Evolutionary conservation across 2,113 vertebrate genomes (phyloP), one percentile per base, ranked within the genome.

Genomic region (Anhinga rufa): DNA sequence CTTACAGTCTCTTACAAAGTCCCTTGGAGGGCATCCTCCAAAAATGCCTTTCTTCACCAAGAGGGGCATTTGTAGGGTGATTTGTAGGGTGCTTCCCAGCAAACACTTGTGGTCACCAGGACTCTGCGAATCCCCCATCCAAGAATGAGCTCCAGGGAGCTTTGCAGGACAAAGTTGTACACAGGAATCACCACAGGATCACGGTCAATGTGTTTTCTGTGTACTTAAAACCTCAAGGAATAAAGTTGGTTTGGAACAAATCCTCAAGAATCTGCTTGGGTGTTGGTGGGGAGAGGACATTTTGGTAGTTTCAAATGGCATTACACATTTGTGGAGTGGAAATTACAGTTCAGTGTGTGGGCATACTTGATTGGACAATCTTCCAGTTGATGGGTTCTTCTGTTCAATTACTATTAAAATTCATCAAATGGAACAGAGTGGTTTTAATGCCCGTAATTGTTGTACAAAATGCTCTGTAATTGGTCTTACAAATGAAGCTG

Each of bases 351-450:
- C 97, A 98, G 82, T 12, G 61, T 76, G 74, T 98, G 97, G 97
- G 97, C 97, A 98, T 95, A 97, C 96, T 98, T 98, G 97, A 92
- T 93, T 96, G 98, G 97, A 98, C 97, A 94, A 58, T 97, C 96
- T 98, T 96, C 96, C 92, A 86, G 77, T 82, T 97, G 98, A 98
- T 98, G 95, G 97, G 95, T 98, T 98, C 97, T 97, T 98, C 98
- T 97, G 97, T 98, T 98, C 98, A 98, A 98, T 98, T 98, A 97
- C 98, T 96, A 98, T 97, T 98, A 98, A 98, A 98, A 98, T 98
- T 97, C 98, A 98, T 98, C 98, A 98, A 96, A 98, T 51, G 97
- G 98, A 98, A 98, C 98, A 95, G 94, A 98, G 97, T 94, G 97
- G 97, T 96, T 98, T 98, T 97, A 98, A 98, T 74, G 94, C 92